Base-by-base conservation (phyloP, 2,888 invertebrate genomes). In the Nemapogon koenigi region DNA sequence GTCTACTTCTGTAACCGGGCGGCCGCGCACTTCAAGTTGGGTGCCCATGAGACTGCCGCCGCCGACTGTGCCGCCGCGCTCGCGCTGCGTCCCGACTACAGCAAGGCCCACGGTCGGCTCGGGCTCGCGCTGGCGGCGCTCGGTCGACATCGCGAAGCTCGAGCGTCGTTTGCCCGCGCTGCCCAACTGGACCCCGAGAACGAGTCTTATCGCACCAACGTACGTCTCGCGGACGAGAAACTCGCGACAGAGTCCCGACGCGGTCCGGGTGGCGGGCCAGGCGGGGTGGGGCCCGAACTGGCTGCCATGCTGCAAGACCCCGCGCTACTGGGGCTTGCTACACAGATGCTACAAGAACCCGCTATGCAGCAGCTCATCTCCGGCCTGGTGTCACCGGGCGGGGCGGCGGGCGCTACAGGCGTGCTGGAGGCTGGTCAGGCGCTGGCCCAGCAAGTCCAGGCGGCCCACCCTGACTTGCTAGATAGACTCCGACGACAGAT, bases 1-100 rank as follows among this genome's bases (percentile, higher is more conserved):
- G 93, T 98, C 18, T 98, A 91, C 71, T 98, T 92, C 65, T 97
- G 97, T 65, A 99, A 99, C 63, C 86, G 98, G 48, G 99, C 98
- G 31, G 98, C 98, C 2, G 96, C 97, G 1, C 89, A 91, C 62
- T 96, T 91, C 59, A 94, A 95, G 59, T 72, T 97, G 46, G 90
- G 90, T 35, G 87, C 91, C 54, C 89, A 94, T 56, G 83, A 87
- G 40, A 82, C 86, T 43, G 94, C 97, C 8, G 89, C 98, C 37
- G 85, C 87, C 37, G 98, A 99, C 69, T 97, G 97, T 62, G 87
- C 90, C 51, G 87, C 87, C 30, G 97, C 99, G 3, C 81, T 99
- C 38, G 83, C 85, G 19, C 84, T 97, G 49, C 96, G 98, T 65
- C 89, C 94, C 0, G 84, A 85, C 43, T 99, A 99, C 68, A 89